phyloP scores from a whole-genome alignment of 2,888 invertebrate genomes.

The Nemoura dubitans region DNA sequence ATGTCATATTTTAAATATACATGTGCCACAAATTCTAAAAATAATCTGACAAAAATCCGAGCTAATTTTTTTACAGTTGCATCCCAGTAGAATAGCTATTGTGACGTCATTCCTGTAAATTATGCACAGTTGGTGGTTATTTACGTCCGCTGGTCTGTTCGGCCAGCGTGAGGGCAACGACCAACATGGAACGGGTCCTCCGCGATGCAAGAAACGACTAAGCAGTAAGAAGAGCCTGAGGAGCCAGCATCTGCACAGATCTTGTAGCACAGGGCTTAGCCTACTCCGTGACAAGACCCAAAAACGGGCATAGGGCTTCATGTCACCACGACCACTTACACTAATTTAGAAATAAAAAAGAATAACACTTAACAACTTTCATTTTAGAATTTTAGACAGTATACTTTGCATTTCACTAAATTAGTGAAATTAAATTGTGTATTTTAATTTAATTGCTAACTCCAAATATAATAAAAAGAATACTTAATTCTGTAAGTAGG shows the following conservation, averaged over 20 bases:
- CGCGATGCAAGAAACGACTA: not conserved
- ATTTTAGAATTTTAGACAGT: not conserved
- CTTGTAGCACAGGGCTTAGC: not conserved
- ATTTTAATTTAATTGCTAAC: not conserved
- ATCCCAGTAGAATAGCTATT: not conserved
- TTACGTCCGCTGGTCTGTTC: not conserved
- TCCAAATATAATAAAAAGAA: not conserved
- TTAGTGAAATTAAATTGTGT: not conserved
- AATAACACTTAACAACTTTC: constrained; percentile 12
- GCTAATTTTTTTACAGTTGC: constrained; percentile 2
- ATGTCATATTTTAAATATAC: not conserved
- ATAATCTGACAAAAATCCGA: not conserved
- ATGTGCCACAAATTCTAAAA: not conserved
- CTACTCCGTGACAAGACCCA: too few relatives aligned
- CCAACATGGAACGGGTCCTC: not conserved
- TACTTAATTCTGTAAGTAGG: not conserved
- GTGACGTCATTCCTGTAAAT: not conserved
- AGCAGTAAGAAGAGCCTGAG: not conserved
- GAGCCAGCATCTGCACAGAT: not conserved
- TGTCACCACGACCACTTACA: not conserved
- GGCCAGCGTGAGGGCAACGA: not conserved
- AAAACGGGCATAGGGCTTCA: too few relatives aligned
- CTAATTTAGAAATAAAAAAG: not conserved
- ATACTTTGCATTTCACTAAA: not conserved
- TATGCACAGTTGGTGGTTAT: not conserved